These are phyloP conservation scores for Tyria jacobaeae DNA, from an alignment of 2,888 invertebrate species.

Conservation along the genomic window DNA sequence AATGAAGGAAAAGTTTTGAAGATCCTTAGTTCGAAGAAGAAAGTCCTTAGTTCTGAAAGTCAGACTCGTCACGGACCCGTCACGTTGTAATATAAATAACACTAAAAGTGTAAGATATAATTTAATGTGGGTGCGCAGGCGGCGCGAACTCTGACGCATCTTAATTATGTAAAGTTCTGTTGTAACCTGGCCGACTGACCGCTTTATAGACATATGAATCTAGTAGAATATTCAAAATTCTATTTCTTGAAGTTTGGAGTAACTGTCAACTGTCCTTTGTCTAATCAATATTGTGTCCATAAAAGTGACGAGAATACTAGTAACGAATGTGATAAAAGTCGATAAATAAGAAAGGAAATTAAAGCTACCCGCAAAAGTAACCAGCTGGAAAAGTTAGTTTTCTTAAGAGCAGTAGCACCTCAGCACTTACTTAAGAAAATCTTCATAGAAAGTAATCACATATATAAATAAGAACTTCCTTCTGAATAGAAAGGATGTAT, in stretches of 20 bases:
- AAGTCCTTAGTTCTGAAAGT: not conserved
- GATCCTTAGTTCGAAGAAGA: not conserved
- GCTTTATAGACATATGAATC: conserved; percentile 36
- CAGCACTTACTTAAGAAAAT: too few species aligned
- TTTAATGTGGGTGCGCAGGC: conserved; percentile 44
- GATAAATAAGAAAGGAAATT: too few species aligned
- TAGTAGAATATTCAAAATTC: conserved; percentile 24
- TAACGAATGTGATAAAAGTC: too few species aligned
- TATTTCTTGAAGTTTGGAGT: not conserved
- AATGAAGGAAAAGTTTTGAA: not conserved
- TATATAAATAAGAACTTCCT: too few species aligned
- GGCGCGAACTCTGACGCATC: conserved; percentile 63
- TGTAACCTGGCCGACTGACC: conserved; percentile 45
- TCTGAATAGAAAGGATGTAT: too few species aligned
- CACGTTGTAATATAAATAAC: conserved; percentile 8
- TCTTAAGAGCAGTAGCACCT: too few species aligned
- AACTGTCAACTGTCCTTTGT: too few species aligned
- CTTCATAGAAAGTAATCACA: too few species aligned
- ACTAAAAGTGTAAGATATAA: conserved; percentile 31
- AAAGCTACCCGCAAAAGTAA: too few species aligned
- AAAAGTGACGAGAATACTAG: too few species aligned
- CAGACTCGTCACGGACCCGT: not conserved
- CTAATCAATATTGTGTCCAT: too few species aligned
- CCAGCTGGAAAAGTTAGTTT: too few species aligned
- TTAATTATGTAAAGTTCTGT: conserved; percentile 70